Base-by-base conservation (phyloP, 2,113 vertebrate species). In the Strix uralensis region DNA sequence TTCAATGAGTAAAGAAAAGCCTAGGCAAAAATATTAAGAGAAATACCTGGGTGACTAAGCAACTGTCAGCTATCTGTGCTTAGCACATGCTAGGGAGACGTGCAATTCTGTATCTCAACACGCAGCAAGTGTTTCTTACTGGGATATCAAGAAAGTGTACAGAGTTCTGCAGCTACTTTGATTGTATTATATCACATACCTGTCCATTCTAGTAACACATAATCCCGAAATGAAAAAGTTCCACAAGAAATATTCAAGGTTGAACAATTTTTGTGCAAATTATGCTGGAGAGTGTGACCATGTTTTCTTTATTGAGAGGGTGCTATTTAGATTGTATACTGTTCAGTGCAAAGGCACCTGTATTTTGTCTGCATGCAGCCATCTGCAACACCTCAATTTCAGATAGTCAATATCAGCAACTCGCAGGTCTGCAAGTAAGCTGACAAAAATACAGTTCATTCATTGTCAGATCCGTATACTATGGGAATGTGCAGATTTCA, bases 291-390 rank as follows among this genome's bases (percentile, higher is more conserved):
- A 91, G 38, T 2, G 3, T 77, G 93, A 75, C 26, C 26, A 20
- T 62, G 47, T 85, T 90, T 96, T 63, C 36, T 78, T 93, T 83
- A 78, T 52, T 55, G 77, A 88, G 20, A 66, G 18, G 46, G 42
- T 90, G 27, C 7, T 86, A 81, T 83, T 94, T 65, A 84, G 44
- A 34, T 32, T 34, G 44, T 54, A 40, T 69, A 77, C 63, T 71
- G 73, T 71, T 51, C 46, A 80, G 20, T 36, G 27, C 34, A 92
- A 75, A 90, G 44, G 42, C 26, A 47, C 27, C 22, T 42, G 13
- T 62, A 63, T 75, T 96, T 95, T 95, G 30, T 86, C 59, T 92
- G n/a, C 81, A 69, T 75, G 44, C 67, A 96, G 17, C 57, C 72
- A 67, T 73, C 55, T 94, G 67, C 49, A 96, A 38, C 59, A 70